Percentiles rank a stretch among this genome's conserved stretches.
Evolutionary conservation across 2,888 invertebrate species (phyloP).

Genomic region (Ernsta delagoae): DNA sequence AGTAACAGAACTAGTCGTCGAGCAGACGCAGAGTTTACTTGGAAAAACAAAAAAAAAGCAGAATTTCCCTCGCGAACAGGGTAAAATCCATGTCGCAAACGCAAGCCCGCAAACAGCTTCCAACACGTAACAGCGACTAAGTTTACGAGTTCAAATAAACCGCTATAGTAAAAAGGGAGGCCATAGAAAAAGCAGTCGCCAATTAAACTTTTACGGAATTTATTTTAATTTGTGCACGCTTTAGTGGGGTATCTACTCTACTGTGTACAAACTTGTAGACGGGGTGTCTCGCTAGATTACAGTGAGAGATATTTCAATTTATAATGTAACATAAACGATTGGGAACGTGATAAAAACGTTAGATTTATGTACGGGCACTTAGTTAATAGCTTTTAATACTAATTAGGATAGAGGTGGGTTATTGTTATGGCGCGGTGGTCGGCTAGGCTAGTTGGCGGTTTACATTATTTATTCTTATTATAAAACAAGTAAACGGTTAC

Average conservation of each 20-base stretch:
- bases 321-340: constrained; percentile 41
- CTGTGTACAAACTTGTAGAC: not conserved
- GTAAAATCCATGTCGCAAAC: constrained; percentile 20
- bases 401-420: constrained; percentile 51
- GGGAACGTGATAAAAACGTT: constrained; percentile 42
- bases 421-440: constrained; percentile 48
- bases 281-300: constrained; percentile 38
- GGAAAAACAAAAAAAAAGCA: constrained; percentile 3
- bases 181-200: constrained; percentile 26
- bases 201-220: constrained; percentile 33
- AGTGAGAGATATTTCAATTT: constrained; percentile 43
- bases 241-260: constrained; percentile 6
- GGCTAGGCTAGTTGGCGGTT: constrained; percentile 34
- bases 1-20: constrained; percentile 4
- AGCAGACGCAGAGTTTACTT: constrained; percentile 19
- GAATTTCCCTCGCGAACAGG: constrained; percentile 15
- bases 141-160: constrained; percentile 31
- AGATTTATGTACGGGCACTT: constrained; percentile 51
- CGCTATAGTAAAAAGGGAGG: constrained; percentile 25
- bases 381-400: constrained; percentile 50
- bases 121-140: constrained; percentile 25
- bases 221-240: constrained; percentile 28
- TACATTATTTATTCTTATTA: constrained; percentile 46
- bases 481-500: constrained; percentile 19
- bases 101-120: constrained; percentile 27